These are phyloP conservation scores for Sebastes trivittatus DNA, from an alignment of 2,797 vertebrate species.

Conservation along the genomic window DNA sequence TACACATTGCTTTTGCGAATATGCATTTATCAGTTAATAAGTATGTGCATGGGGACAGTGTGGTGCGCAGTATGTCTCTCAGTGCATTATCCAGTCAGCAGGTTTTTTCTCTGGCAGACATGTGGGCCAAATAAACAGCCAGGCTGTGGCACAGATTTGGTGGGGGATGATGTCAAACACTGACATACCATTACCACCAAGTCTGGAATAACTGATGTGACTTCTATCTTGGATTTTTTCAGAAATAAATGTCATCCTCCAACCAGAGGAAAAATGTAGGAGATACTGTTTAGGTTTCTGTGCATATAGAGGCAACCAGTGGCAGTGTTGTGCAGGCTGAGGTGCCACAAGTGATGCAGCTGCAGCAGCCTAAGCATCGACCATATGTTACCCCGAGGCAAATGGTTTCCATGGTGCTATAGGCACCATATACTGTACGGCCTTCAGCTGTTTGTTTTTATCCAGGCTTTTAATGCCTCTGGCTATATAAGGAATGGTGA, in stretches of 20 bases:
- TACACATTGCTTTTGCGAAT: constrained; percentile 29
- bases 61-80: constrained; percentile 36
- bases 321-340: neutral
- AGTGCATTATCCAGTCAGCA: constrained; percentile 68
- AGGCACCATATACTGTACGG: neutral
- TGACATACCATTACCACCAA: neutral
- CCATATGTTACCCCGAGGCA: constrained; percentile 16
- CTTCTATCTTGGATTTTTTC: neutral
- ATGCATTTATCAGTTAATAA: constrained; percentile 48
- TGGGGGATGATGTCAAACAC: neutral
- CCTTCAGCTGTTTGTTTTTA: constrained; percentile 1
- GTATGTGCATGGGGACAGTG: constrained; percentile 13
- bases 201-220: neutral
- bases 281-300: neutral
- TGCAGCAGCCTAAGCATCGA: neutral
- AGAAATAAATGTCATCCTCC: constrained; percentile 4
- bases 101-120: constrained; percentile 51
- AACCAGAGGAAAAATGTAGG: neutral
- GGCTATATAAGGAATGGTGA: neutral
- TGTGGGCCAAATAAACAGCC: constrained; percentile 41
- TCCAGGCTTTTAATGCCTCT: neutral
- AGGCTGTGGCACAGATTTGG: constrained; percentile 20
- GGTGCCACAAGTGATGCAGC: neutral
- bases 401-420: constrained; percentile 4
- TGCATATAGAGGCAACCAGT: neutral